Conservation (phyloP, 2,113 vertebrate species). For the Campylorhamphus procurvoides region DNA sequence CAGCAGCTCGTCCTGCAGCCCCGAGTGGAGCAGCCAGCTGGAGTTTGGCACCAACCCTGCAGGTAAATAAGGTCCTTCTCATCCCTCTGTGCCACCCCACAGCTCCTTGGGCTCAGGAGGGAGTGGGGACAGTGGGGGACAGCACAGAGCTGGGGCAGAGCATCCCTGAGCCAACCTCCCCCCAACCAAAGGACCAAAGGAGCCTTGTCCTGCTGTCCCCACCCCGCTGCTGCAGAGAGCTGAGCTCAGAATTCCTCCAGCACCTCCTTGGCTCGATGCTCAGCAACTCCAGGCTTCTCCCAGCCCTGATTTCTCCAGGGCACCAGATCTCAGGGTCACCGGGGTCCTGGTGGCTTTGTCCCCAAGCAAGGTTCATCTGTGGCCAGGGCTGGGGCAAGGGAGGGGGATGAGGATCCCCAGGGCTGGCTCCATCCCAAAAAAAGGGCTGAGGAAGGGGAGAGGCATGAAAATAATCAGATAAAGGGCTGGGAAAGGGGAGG, state of each 20-base stretch:
- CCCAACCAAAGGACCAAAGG: neutral
- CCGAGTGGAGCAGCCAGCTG: conserved; percentile 92
- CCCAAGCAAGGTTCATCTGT: neutral
- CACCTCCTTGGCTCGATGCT: neutral
- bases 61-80: conserved; percentile 73
- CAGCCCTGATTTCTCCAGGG: neutral
- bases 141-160: neutral
- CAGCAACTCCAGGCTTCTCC: neutral
- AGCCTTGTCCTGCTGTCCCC: neutral
- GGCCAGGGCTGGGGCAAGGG: neutral
- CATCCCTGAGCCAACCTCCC: fast-evolving
- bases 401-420: neutral
- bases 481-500: neutral
- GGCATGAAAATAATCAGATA: neutral
- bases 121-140: too few relatives aligned
- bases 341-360: fast-evolving
- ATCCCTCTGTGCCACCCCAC: fast-evolving
- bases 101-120: neutral
- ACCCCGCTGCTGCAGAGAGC: neutral
- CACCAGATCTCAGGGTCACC: fast-evolving
- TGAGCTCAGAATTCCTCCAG: neutral
- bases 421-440: neutral
- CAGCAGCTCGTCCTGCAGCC: conserved; percentile 92
- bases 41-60: conserved; percentile 84
- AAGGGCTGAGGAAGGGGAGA: neutral